Conservation (phyloP, 2,797 vertebrate species). For the Pagetopsis macropterus region DNA sequence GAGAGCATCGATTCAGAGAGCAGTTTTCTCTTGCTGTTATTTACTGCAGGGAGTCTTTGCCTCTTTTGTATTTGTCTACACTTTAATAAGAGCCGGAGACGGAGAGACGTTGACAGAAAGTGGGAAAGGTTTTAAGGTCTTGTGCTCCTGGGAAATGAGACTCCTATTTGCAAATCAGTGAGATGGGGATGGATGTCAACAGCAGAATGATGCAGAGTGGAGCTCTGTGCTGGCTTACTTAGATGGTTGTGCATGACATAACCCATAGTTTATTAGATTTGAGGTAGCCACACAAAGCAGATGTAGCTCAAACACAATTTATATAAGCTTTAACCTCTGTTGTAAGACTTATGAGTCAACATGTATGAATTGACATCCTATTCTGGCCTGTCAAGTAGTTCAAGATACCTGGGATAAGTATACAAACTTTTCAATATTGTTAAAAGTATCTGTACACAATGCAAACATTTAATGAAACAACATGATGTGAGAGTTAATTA, state of each 20-base stretch:
- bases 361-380: no score
- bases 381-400: no score
- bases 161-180: constrained; percentile 17
- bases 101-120: constrained; percentile 27
- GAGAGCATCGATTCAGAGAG: constrained; percentile 53
- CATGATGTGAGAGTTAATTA: no score
- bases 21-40: constrained; percentile 47
- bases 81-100: constrained; percentile 30
- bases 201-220: constrained; percentile 16
- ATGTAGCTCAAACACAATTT: not conserved
- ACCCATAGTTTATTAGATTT: constrained; percentile 6
- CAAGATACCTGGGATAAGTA: no score
- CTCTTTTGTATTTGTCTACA: constrained; percentile 25
- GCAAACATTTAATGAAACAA: no score
- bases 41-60: constrained; percentile 41
- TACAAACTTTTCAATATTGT: no score
- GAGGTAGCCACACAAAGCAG: constrained; percentile 2
- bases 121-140: constrained; percentile 32
- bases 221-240: constrained; percentile 12
- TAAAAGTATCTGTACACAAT: no score
- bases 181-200: constrained; percentile 29
- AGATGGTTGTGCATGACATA: not conserved
- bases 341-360: no score
- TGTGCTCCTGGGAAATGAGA: constrained; percentile 41
- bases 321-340: no score